These are phyloP conservation scores for Myotis brandtii DNA, from an alignment of 2,113 vertebrate genomes.

Conservation along the genomic window DNA sequence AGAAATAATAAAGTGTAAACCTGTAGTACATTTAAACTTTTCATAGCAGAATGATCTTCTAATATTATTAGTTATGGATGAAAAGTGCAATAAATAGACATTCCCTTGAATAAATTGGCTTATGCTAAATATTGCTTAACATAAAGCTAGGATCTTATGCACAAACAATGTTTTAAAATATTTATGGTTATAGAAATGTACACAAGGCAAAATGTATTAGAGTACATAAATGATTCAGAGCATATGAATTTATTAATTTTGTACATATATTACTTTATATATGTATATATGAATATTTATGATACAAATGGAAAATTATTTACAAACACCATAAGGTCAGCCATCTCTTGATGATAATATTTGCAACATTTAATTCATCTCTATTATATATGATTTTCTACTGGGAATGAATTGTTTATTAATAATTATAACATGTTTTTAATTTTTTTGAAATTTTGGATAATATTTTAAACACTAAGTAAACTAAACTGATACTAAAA, in stretches of 20 bases:
- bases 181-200: neutral
- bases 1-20: slow-evolving; percentile 62
- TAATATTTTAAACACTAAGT: neutral
- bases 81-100: neutral
- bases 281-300: neutral
- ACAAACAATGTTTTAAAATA: neutral
- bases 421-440: neutral
- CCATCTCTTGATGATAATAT: neutral
- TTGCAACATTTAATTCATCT: neutral
- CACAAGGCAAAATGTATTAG: neutral
- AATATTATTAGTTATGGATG: neutral
- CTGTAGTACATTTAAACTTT: neutral
- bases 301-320: neutral
- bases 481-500: neutral
- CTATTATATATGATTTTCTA: neutral
- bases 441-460: neutral
- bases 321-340: neutral
- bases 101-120: neutral
- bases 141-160: neutral
- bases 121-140: slow-evolving; percentile 15
- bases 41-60: slow-evolving; percentile 11
- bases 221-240: neutral
- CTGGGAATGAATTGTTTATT: neutral
- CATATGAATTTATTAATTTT: neutral
- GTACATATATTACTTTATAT: neutral